Evolutionary conservation across 2,113 vertebrate species (phyloP), one percentile per base, ranked within the genome.

Genomic region (Corythoichthys haematopterus): DNA sequence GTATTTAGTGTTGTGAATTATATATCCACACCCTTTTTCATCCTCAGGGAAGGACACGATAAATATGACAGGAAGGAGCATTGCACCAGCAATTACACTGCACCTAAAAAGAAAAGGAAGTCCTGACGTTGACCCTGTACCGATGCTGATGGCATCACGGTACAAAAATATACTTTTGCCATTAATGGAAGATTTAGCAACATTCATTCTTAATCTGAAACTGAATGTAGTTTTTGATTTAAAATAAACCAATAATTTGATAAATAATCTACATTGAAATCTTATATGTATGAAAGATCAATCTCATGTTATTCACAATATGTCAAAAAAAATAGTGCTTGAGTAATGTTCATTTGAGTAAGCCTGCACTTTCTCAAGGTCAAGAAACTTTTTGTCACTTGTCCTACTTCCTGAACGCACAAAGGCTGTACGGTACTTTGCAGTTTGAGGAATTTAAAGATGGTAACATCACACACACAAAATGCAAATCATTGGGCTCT

Each of bases 51-150:
- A 89, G 94, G 95, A 78, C 97, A 99, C 66, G 93, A 96, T 88
- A 92, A 94, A 82, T 96, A 93, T 87, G 96, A 97, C 65, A 89
- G 93, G 82, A 93, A 90, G 84, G 95, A 97, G 66, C 97, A 99
- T 80, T 89, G 70, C 74, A 94, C 93, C 20, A 88, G 90, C 40
- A 87, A 79, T 74, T 99, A 95, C 84, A 81, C 63, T 36, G 90
- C 89, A n/a, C 91, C 90, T 20, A 81, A 75, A 76, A 92, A 86
- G 83, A 79, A 88, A 75, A 85, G 71, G 71, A 85, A 66, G 86
- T 85, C 76, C 52, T 90, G 83, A 91, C 66, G 46, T 62, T 70
- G 72, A 83, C 51, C 46, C 48, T 65, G 69, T 66, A 37, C 61
- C 69, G 72, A 83, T 43, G 45, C 45, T 67, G 69, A 51, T 69